Evolutionary conservation across 1,140 invertebrate genomes (phyloP), one percentile per base, ranked within the genome.

Genomic region (Aphaenogaster ashmeadi): DNA sequence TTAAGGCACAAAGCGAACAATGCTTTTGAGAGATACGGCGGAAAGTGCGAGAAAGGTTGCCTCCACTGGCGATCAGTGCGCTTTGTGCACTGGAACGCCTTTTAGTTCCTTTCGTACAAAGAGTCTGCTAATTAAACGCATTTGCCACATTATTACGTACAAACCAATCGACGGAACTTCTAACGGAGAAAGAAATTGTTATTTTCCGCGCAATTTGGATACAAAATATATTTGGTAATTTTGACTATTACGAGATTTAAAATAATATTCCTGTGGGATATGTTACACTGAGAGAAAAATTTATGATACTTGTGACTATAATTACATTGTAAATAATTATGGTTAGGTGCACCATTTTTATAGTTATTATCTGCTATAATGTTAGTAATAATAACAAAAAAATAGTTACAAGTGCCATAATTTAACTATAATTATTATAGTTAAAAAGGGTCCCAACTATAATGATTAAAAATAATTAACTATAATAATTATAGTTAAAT

Each of bases 1-100:
- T 89, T 84, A 79, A 89, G 60, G 78, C 27, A 88, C 88, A 88
- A 85, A 88, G 88, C 58, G 60, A 36, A 44, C 89, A 84, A 90
- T 78, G 77, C 83, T 84, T 78, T 83, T 77, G 67, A 62, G 60
- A 77, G 74, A 89, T 78, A 54, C 72, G 52, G 38, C 36, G 15
- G 71, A 83, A 60, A 67, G 74, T 41, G 75, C 47, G 21, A 58
- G 50, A 66, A 41, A 83, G 50, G 89, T 36, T 90, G 50, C 56
- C 75, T 60, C 33, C 8, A 47, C 13, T 56, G 36, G 58, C 38
- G 77, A 89, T 74, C 74, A 66, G 36, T 64, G 62, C 50, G 52
- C 58, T 75, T 86, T 64, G 47, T 58, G 56, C 41, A 52, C 56
- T 33, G 21, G 13, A 44, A 52, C 15, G 13, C 66, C 58, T 78